These are phyloP conservation scores for Drusus annulatus DNA, from an alignment of 1,140 invertebrate genomes.

Conservation along the genomic window DNA sequence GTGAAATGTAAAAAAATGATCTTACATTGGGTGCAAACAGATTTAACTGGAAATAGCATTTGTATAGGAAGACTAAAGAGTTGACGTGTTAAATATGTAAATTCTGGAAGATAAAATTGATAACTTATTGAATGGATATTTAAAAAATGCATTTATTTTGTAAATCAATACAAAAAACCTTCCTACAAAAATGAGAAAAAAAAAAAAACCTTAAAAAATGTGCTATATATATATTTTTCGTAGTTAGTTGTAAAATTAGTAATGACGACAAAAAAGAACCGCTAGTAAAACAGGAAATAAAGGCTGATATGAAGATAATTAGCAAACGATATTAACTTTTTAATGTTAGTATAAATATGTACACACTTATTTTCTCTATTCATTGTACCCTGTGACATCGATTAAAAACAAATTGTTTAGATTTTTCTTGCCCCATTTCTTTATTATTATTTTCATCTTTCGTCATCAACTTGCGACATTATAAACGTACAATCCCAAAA, in stretches of 20 bases:
- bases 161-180: neutral
- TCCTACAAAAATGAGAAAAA: neutral
- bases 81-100: no score
- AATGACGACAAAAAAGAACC: neutral
- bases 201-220: neutral
- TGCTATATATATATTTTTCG: neutral
- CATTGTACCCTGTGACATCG: slow-evolving; percentile 58
- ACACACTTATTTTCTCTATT: slow-evolving; percentile 56
- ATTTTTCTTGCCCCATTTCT: slow-evolving; percentile 20
- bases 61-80: no score
- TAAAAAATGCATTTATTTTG: neutral
- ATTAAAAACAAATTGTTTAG: slow-evolving; percentile 56
- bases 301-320: slow-evolving; percentile 6
- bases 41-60: no score
- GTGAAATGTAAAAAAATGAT: no score
- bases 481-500: no score
- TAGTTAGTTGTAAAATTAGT: neutral
- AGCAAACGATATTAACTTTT: slow-evolving; percentile 38
- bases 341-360: slow-evolving; percentile 50
- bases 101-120: no score
- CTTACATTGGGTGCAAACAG: no score
- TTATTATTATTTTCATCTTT: slow-evolving; percentile 2
- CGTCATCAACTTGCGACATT: no score
- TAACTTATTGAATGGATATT: neutral
- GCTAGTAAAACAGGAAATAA: slow-evolving; percentile 1